phyloP scores from a whole-genome alignment of 2,888 invertebrate species.

The Diarsia brunnea region DNA sequence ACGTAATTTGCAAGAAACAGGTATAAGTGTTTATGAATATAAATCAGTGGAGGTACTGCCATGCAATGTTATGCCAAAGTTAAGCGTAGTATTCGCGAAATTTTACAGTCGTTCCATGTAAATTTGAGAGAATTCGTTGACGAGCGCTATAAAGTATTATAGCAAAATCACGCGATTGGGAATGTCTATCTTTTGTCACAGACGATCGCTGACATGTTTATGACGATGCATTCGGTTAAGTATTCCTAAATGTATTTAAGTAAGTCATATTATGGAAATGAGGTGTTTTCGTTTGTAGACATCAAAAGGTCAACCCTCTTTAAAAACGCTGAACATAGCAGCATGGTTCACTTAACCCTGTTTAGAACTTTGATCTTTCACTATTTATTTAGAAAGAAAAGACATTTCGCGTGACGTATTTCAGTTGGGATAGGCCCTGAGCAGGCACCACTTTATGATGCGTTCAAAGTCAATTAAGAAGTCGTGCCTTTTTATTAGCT shows the following conservation, averaged over 20 bases:
- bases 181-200: conserved; percentile 68
- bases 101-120: conserved; percentile 77
- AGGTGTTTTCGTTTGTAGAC: background rate
- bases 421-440: conserved; percentile 59
- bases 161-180: conserved; percentile 76
- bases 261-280: conserved; percentile 3
- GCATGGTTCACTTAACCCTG: background rate
- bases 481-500: conserved; percentile 46
- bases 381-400: conserved; percentile 6
- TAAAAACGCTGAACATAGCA: background rate
- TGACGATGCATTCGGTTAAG: conserved; percentile 42
- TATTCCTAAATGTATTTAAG: conserved; percentile 16
- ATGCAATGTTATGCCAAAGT: conserved; percentile 73
- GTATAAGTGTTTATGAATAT: conserved; percentile 66
- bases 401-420: conserved; percentile 63
- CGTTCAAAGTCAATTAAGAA: conserved; percentile 66
- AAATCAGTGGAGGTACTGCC: conserved; percentile 61
- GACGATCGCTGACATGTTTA: conserved; percentile 45
- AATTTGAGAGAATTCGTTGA: conserved; percentile 74
- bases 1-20: conserved; percentile 52
- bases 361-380: background rate
- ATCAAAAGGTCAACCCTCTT: background rate
- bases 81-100: conserved; percentile 70
- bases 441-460: conserved; percentile 66
- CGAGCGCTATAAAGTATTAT: conserved; percentile 66